Conservation (phyloP, 2,113 vertebrate genomes). For the Perca fluviatilis region DNA sequence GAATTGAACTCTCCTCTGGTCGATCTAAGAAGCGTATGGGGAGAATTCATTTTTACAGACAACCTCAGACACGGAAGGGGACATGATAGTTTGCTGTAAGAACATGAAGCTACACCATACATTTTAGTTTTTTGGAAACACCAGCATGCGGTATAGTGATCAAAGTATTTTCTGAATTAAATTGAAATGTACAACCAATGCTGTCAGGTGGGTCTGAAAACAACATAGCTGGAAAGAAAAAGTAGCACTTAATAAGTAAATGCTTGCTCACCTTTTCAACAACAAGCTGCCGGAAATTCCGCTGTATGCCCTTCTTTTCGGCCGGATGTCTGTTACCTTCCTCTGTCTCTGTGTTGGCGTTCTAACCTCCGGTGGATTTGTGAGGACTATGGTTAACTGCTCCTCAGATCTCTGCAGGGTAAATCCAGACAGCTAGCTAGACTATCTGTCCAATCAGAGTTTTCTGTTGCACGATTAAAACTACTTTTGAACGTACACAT, state of each 20-base stretch:
- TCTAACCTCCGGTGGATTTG: too few relatives aligned
- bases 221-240: not conserved
- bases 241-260: not conserved
- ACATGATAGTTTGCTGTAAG: slow-evolving; percentile 9
- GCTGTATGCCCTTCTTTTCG: too few relatives aligned
- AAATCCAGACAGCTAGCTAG: too few relatives aligned
- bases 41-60: slow-evolving; percentile 27
- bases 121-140: not conserved
- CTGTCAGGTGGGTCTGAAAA: not conserved
- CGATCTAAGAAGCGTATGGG: slow-evolving; percentile 47
- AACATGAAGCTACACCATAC: not conserved
- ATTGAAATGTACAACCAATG: not conserved
- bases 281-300: not conserved
- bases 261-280: not conserved
- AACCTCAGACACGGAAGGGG: not conserved
- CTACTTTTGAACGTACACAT: too few relatives aligned
- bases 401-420: too few relatives aligned
- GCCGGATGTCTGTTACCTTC: too few relatives aligned
- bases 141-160: not conserved
- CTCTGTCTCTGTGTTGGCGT: too few relatives aligned
- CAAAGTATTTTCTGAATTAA: not conserved
- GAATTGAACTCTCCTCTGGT: slow-evolving; percentile 69
- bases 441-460: too few relatives aligned
- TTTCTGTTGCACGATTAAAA: too few relatives aligned
- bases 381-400: too few relatives aligned